Percentiles rank a stretch among this genome's conserved stretches.
Conservation (phyloP, 2,113 vertebrate species). For the Hemiscyllium ocellatum region DNA sequence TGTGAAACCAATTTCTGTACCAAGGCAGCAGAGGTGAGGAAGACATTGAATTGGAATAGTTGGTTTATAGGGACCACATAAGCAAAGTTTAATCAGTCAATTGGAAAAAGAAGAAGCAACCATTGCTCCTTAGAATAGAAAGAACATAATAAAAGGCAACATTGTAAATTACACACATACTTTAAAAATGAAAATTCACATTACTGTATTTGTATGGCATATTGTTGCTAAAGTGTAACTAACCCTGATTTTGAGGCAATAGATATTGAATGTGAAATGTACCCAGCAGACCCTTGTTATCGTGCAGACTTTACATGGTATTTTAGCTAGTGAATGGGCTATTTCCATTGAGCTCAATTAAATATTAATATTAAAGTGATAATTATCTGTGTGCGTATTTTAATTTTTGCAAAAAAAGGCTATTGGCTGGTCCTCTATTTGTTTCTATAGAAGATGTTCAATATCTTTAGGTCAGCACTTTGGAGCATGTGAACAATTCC, state of each 20-base stretch:
- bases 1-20: background rate
- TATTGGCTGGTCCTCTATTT: background rate
- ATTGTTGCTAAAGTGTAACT: slow-evolving; percentile 2
- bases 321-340: background rate
- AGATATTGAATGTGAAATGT: background rate
- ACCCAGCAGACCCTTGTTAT: no score
- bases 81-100: background rate
- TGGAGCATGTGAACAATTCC: background rate
- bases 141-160: background rate
- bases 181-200: background rate
- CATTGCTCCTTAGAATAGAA: background rate
- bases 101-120: background rate
- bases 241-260: background rate
- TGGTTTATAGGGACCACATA: background rate
- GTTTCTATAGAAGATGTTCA: background rate
- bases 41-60: background rate
- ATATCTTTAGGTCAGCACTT: background rate
- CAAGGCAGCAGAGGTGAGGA: slow-evolving; percentile 7
- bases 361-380: background rate
- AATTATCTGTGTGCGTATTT: background rate
- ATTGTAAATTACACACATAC: background rate
- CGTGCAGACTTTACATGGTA: background rate
- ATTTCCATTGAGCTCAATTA: background rate
- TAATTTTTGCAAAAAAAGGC: background rate
- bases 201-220: background rate